Percentiles rank a stretch among this genome's conserved stretches.
These are phyloP conservation scores for Noturus placidus DNA, from an alignment of 2,113 vertebrate genomes.

Conservation along the genomic window DNA sequence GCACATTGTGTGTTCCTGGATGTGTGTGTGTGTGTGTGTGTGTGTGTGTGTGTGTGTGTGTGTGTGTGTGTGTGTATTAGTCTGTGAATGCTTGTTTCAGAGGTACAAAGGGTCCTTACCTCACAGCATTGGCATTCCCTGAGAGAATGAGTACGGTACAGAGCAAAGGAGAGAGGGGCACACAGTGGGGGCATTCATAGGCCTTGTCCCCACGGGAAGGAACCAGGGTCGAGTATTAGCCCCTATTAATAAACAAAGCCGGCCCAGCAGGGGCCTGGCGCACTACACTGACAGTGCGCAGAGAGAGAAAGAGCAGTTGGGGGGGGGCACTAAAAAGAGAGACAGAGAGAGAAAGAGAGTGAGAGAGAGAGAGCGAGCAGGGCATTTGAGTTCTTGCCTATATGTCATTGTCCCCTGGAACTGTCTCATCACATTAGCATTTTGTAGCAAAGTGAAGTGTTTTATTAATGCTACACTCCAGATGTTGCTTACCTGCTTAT, in stretches of 20 bases:
- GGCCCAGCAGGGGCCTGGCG: slow-evolving; percentile 47
- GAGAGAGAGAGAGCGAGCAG: not conserved
- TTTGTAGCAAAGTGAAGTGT: not conserved
- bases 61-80: slow-evolving; percentile 46
- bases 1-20: slow-evolving; percentile 25
- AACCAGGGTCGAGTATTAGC: slow-evolving; percentile 58
- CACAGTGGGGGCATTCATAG: slow-evolving; percentile 56
- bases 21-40: slow-evolving; percentile 46
- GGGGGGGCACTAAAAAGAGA: slow-evolving; percentile 23
- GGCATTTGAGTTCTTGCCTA: slow-evolving; percentile 53
- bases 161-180: slow-evolving; percentile 41
- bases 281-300: slow-evolving; percentile 39
- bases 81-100: slow-evolving; percentile 48
- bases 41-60: slow-evolving; percentile 51
- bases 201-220: slow-evolving; percentile 51
- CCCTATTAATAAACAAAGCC: slow-evolving; percentile 62
- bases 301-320: slow-evolving; percentile 29
- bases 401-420: slow-evolving; percentile 43
- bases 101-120: slow-evolving; percentile 59
- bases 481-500: slow-evolving; percentile 27
- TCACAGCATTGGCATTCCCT: slow-evolving; percentile 58
- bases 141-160: slow-evolving; percentile 49
- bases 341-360: not conserved
- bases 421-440: slow-evolving; percentile 3
- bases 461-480: slow-evolving; percentile 11